A percentile compares a stretch with the other conserved stretches of the same genome.
Evolutionary conservation across 1,140 invertebrate genomes (phyloP).

Genomic region (Neodiprion virginianus): DNA sequence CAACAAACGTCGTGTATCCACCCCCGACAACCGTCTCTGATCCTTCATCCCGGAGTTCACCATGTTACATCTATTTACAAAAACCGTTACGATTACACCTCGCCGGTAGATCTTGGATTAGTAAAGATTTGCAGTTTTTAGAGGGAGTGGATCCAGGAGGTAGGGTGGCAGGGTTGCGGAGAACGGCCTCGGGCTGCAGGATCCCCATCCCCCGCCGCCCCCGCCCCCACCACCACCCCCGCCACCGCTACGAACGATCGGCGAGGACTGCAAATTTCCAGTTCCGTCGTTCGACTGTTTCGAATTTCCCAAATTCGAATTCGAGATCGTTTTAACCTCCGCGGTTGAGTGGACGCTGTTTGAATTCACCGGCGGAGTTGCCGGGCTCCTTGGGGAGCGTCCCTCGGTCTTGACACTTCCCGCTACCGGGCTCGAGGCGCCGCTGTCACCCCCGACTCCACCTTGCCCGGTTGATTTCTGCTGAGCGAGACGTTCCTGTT

Average conservation of each 20-base stretch:
- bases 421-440: slow-evolving; percentile 44
- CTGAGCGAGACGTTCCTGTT: slow-evolving; percentile 86
- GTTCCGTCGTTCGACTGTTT: slow-evolving; percentile 37
- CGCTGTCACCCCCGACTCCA: slow-evolving; percentile 42
- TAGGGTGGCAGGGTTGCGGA: slow-evolving; percentile 55
- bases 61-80: neutral
- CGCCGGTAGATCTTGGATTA: slow-evolving; percentile 33
- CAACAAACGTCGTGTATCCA: neutral
- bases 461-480: slow-evolving; percentile 65
- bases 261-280: slow-evolving; percentile 40
- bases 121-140: slow-evolving; percentile 60
- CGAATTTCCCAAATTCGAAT: slow-evolving; percentile 41
- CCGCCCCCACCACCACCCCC: slow-evolving; percentile 21
- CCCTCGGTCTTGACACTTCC: slow-evolving; percentile 53
- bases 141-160: slow-evolving; percentile 55
- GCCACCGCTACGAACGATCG: slow-evolving; percentile 44
- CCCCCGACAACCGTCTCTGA: neutral
- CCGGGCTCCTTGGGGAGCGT: slow-evolving; percentile 56
- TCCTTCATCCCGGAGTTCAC: neutral
- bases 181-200: slow-evolving; percentile 58
- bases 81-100: neutral
- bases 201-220: slow-evolving; percentile 47
- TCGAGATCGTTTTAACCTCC: slow-evolving; percentile 54
- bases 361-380: slow-evolving; percentile 48
- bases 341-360: slow-evolving; percentile 48